These are phyloP conservation scores for Elysia crispata DNA, from an alignment of 2,888 invertebrate genomes.

Conservation along the genomic window DNA sequence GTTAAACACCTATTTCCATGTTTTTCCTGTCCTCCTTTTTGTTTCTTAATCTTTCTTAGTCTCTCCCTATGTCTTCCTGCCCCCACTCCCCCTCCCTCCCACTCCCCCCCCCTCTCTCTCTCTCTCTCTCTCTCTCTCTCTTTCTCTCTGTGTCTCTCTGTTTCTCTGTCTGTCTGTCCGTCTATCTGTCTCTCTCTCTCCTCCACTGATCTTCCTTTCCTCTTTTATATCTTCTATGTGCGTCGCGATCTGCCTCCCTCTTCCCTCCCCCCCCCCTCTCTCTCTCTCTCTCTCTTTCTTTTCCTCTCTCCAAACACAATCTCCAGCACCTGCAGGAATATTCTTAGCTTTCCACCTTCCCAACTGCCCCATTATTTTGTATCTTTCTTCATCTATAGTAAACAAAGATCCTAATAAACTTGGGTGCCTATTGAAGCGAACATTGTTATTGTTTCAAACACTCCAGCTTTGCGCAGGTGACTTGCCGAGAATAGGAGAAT, in stretches of 20 bases:
- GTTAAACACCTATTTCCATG: no score
- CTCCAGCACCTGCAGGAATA: no score
- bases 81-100: no score
- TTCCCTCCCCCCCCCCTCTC: conserved; percentile 16
- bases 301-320: background rate
- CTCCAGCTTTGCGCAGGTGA: no score
- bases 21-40: no score
- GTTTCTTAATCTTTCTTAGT: no score
- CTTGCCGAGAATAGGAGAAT: no score
- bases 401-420: no score
- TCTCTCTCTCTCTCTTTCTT: conserved; percentile 11
- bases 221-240: conserved; percentile 9
- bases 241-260: background rate
- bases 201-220: background rate
- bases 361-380: background rate
- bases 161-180: background rate
- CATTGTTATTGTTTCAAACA: no score
- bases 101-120: conserved; percentile 6
- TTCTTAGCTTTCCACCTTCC: background rate
- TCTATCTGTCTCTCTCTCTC: background rate
- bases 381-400: no score
- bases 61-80: no score
- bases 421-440: background rate
- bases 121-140: conserved; percentile 17
- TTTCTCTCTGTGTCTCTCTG: conserved; percentile 9